Evolutionary conservation across 1,140 invertebrate genomes (phyloP), one percentile per base, ranked within the genome.

Genomic region (Alviniconcha marisindica): DNA sequence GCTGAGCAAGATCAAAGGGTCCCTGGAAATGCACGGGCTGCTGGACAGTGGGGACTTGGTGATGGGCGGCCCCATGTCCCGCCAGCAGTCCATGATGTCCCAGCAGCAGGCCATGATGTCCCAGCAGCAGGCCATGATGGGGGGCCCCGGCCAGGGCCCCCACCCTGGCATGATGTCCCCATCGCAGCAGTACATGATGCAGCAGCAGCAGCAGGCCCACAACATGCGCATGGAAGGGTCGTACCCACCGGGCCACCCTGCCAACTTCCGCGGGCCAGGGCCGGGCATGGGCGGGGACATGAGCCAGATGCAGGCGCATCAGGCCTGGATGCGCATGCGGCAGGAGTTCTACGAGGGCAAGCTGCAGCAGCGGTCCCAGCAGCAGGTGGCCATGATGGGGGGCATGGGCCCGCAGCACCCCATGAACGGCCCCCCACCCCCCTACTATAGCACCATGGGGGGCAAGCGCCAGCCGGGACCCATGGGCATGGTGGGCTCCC

Each of bases 241-340:
- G 5, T 80, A 36, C 38, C 78, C 82, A 82, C 48, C 86, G 48
- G 88, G 83, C 5, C 85, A 82, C 73, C 83, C 83, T 21, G 81
- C 60, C 36, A 69, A 15, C 80, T 63, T 44, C 24, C 74, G 48
- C 28, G 82, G 56, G 2, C 33, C 36, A 31, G 38, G 36, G 3
- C 38, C 56, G 10, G 40, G 56, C 15, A 63, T 60, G 77, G 18
- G 33, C 4, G 86, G 87, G 42, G 90, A 90, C 60, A 89, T 92
- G 83, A 88, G 89, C 44, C 90, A 89, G 60, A 86, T 91, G 88
- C 88, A 91, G n/a, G 92, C 92, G 78, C 93, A 93, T 81, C 87
- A 91, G 76, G 93, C 93, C 91, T 98, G 97, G 97, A 96, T 97
- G 86, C 97, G 98, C 92, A 93, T 98, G 76, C 97, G 98, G 89